A percentile compares a stretch with the other conserved stretches of the same genome.
phyloP scores from a whole-genome alignment of 1,140 invertebrate species.

The Teleogryllus occipitalis region DNA sequence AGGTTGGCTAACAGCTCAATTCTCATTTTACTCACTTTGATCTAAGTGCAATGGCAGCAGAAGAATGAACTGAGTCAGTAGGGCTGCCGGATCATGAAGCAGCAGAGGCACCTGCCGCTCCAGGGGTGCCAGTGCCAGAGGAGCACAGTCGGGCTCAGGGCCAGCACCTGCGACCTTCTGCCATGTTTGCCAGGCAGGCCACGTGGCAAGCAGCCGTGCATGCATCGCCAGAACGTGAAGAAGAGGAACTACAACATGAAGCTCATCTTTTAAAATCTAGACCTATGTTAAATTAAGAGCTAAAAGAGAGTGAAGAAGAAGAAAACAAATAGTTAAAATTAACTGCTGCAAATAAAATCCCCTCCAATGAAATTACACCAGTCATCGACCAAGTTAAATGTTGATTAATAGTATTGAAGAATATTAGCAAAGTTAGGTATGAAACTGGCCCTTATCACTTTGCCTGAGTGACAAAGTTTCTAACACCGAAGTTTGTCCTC shows the following conservation, averaged over 20 bases:
- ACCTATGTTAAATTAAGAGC: neutral
- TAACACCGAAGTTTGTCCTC: too few species aligned
- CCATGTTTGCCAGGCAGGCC: conserved; percentile 56
- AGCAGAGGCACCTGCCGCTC: conserved; percentile 71
- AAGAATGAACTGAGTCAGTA: conserved; percentile 79
- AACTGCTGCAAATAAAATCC: too few species aligned
- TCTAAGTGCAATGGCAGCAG: conserved; percentile 77
- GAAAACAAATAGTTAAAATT: neutral
- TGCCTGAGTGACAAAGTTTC: too few species aligned
- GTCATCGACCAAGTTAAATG: too few species aligned
- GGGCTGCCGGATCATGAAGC: conserved; percentile 70
- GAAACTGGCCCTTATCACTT: too few species aligned
- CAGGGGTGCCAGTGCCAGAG: conserved; percentile 37
- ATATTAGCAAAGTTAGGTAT: too few species aligned
- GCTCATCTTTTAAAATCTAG: neutral
- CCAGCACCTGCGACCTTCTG: conserved; percentile 48
- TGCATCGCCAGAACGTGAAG: conserved; percentile 81
- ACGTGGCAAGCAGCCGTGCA: conserved; percentile 59
- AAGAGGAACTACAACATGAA: conserved; percentile 60
- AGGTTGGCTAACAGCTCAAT: too few species aligned
- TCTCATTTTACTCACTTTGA: conserved; percentile 53
- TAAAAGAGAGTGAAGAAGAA: neutral
- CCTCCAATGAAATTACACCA: too few species aligned
- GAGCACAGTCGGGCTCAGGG: conserved; percentile 30
- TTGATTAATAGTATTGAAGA: too few species aligned